These are phyloP conservation scores for Caranx melampygus DNA, from an alignment of 2,113 vertebrate genomes.

Conservation along the genomic window DNA sequence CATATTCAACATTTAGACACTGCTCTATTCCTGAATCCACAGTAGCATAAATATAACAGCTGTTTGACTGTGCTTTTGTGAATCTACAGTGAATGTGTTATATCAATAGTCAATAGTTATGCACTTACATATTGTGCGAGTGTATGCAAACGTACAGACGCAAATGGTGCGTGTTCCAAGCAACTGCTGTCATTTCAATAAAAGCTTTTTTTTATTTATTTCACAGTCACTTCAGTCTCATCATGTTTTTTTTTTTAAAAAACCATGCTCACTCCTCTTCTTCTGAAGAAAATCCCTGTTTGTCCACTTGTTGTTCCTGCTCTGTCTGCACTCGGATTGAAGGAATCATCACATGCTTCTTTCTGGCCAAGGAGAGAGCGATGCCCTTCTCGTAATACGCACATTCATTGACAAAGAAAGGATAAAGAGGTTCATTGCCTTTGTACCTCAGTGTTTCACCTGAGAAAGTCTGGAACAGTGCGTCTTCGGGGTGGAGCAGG, in stretches of 20 bases:
- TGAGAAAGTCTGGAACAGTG: constrained; percentile 80
- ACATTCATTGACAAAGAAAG: constrained; percentile 82
- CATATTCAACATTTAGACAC: constrained; percentile 42
- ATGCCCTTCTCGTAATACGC: constrained; percentile 83
- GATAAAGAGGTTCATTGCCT: constrained; percentile 74
- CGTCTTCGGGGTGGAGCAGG: constrained; percentile 74
- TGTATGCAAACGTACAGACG: constrained; percentile 12
- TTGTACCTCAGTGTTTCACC: constrained; percentile 75
- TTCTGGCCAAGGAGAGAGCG: constrained; percentile 76
- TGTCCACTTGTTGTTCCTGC: constrained; percentile 17
- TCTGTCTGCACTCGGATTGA: constrained; percentile 58
- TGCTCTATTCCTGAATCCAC: constrained; percentile 28
- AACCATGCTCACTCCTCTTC: constrained; percentile 54
- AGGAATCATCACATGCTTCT: constrained; percentile 65
- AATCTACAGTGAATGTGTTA: constrained; percentile 44
- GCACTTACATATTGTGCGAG: constrained; percentile 22
- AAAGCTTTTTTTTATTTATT: constrained; percentile 53
- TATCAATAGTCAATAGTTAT: constrained; percentile 18
- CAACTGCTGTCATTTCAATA: constrained; percentile 60
- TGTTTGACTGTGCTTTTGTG: constrained; percentile 57
- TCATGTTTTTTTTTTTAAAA: not conserved
- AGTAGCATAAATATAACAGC: constrained; percentile 15
- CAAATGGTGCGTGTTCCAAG: not conserved
- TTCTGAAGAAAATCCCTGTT: constrained; percentile 39
- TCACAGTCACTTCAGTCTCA: constrained; percentile 22